Conservation (phyloP, 2,888 invertebrate species). For the Ormia ochracea region DNA sequence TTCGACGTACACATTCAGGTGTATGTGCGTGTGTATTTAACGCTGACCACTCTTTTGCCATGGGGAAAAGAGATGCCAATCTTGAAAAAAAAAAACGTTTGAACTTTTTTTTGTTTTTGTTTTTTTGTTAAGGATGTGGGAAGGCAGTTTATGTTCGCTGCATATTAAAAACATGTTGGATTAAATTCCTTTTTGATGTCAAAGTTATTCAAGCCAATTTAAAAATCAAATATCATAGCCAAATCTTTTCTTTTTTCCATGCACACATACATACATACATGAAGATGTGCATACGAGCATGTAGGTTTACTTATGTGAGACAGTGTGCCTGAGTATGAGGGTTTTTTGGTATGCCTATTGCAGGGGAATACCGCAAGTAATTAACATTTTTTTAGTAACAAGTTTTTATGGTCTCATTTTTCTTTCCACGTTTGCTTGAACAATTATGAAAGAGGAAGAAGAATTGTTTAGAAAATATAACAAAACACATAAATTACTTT, state of each 20-base stretch:
- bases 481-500: conserved; percentile 52
- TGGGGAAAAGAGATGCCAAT: too few relatives aligned
- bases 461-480: conserved; percentile 6
- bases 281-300: too few relatives aligned
- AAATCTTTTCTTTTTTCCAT: not conserved
- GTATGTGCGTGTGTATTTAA: too few relatives aligned
- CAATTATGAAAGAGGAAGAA: not conserved
- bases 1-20: too few relatives aligned
- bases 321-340: too few relatives aligned
- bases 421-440: not conserved
- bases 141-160: not conserved
- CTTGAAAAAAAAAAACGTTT: too few relatives aligned
- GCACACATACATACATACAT: too few relatives aligned
- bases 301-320: too few relatives aligned
- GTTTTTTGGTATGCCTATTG: too few relatives aligned
- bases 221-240: not conserved
- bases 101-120: too few relatives aligned
- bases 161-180: conserved; percentile 3
- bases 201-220: not conserved
- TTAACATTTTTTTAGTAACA: conserved; percentile 48
- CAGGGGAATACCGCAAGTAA: conserved; percentile 26
- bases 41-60: too few relatives aligned
- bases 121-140: not conserved
- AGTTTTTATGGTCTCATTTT: conserved; percentile 24
- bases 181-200: conserved; percentile 14